Base-by-base conservation (phyloP, 64 coral and sea anemone genomes). In the Orbicella faveolata region DNA sequence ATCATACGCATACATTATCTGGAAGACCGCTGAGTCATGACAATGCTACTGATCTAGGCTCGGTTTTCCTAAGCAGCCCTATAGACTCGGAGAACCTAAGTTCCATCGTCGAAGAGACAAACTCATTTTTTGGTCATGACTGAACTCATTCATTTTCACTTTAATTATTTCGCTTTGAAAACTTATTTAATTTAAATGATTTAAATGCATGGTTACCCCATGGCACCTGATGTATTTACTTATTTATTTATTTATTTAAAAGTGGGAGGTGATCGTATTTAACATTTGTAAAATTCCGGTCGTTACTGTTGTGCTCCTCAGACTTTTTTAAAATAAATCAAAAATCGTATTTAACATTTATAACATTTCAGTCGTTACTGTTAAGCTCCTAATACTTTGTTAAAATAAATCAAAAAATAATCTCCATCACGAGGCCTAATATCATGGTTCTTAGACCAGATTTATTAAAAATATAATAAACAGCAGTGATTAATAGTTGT, bases 41-140 rank as follows among this genome's bases (percentile, higher is more conserved):
- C 9, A 73, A 20, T 37, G 39, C 82, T 72, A 85, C 82, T 17
- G 82, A 85, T n/a, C 65, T 85, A 2, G 36, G 82, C 66, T 72
- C 64, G 2, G 20, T 85, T 1, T 25, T 85, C 9, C 82, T 85
- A 23, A 73, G 65, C n/a, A 62, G 80, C 34, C 4, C 82, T 6
- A 52, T 85, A 65, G 64, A 25, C 34, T 19, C 63, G 23, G 63
- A 41, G 63, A 67, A 85, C 39, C 39, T 85, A 9, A 16, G 35
- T 12, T 85, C 82, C 20, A 85, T 85, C 16, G 82, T 85, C 21
- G 82, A 23, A 30, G 82, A 85, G 20, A n/a, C 82, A 73, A 85
- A 41, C 23, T 85, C 82, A 18, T 68, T 85, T 11, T 85, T 85
- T 65, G 82, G 2, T 6, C 37, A 85, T 2, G 82, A 73, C 3